These are phyloP conservation scores for Nasonia oneida DNA, from an alignment of 2,888 invertebrate species.

Conservation along the genomic window DNA sequence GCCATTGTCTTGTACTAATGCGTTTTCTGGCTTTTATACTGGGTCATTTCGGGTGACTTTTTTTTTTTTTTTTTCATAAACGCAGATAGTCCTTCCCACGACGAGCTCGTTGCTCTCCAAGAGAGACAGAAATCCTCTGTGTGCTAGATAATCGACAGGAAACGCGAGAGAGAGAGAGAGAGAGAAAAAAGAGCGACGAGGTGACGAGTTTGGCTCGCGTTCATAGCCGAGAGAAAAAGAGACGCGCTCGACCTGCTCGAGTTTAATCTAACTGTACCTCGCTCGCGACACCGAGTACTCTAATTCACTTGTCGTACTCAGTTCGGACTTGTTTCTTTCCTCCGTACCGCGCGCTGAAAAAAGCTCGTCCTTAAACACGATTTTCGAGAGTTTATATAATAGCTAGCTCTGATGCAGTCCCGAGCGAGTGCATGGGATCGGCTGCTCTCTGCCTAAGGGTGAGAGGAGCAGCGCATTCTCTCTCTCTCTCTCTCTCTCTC, in stretches of 20 bases:
- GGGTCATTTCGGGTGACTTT: background rate
- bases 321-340: background rate
- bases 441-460: background rate
- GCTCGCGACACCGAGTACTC: conserved; percentile 36
- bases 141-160: conserved; percentile 7
- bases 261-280: conserved; percentile 69
- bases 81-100: background rate
- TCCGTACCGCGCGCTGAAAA: background rate
- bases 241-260: conserved; percentile 65
- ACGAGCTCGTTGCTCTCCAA: background rate
- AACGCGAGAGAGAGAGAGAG: background rate
- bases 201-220: conserved; percentile 40
- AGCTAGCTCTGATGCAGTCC: background rate
- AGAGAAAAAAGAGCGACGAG: background rate
- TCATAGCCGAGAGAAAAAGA: conserved; percentile 17
- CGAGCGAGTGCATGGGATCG: background rate
- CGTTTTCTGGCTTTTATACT: background rate
- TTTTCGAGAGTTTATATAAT: background rate
- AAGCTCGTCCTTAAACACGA: background rate
- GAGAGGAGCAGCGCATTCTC: background rate
- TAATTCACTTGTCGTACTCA: conserved; percentile 49
- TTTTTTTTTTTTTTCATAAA: no score
- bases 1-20: background rate
- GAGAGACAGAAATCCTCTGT: background rate
- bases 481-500: no score